phyloP scores from a whole-genome alignment of 2,888 invertebrate species.

The Euphydryas editha region DNA sequence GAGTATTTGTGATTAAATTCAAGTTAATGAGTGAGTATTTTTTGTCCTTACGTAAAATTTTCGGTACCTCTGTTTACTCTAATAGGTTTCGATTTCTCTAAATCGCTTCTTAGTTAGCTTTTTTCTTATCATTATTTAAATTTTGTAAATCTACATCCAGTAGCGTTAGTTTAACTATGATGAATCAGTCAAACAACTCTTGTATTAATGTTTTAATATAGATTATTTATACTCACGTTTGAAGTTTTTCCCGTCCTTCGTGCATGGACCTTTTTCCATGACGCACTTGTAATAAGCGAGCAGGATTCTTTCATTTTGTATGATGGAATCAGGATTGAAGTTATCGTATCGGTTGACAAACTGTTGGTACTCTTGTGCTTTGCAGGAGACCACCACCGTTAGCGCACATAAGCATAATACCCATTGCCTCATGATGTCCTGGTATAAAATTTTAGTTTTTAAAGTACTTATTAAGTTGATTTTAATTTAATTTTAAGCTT shows the following conservation, averaged over 20 bases:
- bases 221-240: slow-evolving; percentile 63
- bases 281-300: slow-evolving; percentile 79
- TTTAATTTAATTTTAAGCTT: not conserved
- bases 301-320: slow-evolving; percentile 75
- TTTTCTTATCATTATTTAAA: too few species aligned
- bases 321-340: slow-evolving; percentile 74
- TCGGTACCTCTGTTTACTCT: too few species aligned
- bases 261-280: slow-evolving; percentile 79
- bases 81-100: too few species aligned
- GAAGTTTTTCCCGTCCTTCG: slow-evolving; percentile 76
- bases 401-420: slow-evolving; percentile 59
- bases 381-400: slow-evolving; percentile 66
- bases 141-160: too few species aligned
- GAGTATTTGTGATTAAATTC: too few species aligned
- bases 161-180: too few species aligned
- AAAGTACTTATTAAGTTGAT: not conserved
- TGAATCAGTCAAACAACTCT: not conserved
- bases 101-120: too few species aligned
- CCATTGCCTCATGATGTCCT: slow-evolving; percentile 64
- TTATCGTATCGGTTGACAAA: slow-evolving; percentile 69
- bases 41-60: too few species aligned
- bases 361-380: slow-evolving; percentile 56
- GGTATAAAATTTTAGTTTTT: slow-evolving; percentile 32
- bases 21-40: too few species aligned
- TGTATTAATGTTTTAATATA: not conserved